Conservation (phyloP, 1,140 invertebrate genomes). For the Rhynchophorus ferrugineus region DNA sequence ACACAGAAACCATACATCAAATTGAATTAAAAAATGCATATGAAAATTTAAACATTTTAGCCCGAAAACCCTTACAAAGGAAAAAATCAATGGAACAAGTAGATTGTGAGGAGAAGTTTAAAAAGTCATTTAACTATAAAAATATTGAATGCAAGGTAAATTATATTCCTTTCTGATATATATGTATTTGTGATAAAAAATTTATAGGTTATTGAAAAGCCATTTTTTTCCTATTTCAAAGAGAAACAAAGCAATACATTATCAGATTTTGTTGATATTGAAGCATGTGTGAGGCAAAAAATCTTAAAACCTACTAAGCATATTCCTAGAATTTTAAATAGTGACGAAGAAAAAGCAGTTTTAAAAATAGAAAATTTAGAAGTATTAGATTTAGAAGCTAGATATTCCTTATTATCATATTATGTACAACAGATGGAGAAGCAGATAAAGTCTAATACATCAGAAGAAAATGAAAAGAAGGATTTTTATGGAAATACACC, state of each 20-base stretch:
- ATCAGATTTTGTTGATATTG: conserved; percentile 22
- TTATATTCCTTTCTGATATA: neutral
- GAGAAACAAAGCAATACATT: neutral
- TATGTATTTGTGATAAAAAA: conserved; percentile 5
- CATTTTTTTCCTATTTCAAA: conserved; percentile 14
- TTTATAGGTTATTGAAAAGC: conserved; percentile 11
- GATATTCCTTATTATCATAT: conserved; percentile 24
- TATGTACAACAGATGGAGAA: conserved; percentile 22
- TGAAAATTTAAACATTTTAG: conserved; percentile 23
- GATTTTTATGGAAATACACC: conserved; percentile 24
- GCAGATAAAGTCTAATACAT: conserved; percentile 9
- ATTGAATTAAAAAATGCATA: conserved; percentile 16
- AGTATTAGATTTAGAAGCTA: conserved; percentile 24
- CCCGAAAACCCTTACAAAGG: conserved; percentile 16
- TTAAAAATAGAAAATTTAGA: conserved; percentile 30
- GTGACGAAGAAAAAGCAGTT: conserved; percentile 22
- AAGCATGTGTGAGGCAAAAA: conserved; percentile 25
- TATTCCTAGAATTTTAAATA: conserved; percentile 14
- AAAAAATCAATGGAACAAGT: conserved; percentile 8
- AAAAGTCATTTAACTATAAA: conserved; percentile 21
- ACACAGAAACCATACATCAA: neutral
- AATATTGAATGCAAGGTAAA: conserved; percentile 25
- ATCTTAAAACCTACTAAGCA: conserved; percentile 16
- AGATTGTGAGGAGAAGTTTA: conserved; percentile 16
- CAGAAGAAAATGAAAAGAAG: conserved; percentile 17